A percentile compares a stretch with the other conserved stretches of the same genome.
These are phyloP conservation scores for Apodemus sylvaticus DNA, from an alignment of 2,113 vertebrate genomes.

Conservation along the genomic window DNA sequence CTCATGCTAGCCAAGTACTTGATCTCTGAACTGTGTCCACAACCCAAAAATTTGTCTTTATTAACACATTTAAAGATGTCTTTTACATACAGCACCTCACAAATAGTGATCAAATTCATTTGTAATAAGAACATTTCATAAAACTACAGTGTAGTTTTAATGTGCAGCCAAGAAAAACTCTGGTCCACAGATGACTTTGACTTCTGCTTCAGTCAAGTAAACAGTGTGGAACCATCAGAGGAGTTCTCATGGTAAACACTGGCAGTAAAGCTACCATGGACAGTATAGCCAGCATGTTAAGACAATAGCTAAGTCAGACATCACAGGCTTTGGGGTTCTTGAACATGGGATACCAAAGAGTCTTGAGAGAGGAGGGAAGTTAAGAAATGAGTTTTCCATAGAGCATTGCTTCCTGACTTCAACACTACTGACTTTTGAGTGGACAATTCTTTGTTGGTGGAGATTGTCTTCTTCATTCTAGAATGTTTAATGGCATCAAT, in stretches of 20 bases:
- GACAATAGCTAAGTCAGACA: neutral
- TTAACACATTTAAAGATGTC: neutral
- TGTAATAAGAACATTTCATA: neutral
- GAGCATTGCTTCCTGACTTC: neutral
- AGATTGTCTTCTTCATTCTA: neutral
- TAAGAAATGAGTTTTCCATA: neutral
- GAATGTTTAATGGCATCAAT: neutral
- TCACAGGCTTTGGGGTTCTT: neutral
- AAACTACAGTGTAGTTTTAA: neutral
- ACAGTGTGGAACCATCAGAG: neutral
- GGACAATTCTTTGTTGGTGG: too few relatives aligned
- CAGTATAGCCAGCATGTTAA: neutral
- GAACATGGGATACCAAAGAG: neutral
- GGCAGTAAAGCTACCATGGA: neutral
- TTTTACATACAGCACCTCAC: neutral
- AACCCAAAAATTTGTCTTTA: neutral
- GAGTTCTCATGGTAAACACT: neutral
- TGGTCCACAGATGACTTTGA: neutral
- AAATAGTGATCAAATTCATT: conserved; percentile 19
- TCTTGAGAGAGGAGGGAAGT: neutral
- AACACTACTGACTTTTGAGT: neutral
- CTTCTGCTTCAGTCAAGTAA: neutral
- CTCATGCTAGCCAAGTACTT: neutral
- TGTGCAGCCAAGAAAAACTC: neutral
- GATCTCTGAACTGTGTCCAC: neutral